Base-by-base conservation (phyloP, 2,797 vertebrate species). In the Pangasius larnaudii region DNA sequence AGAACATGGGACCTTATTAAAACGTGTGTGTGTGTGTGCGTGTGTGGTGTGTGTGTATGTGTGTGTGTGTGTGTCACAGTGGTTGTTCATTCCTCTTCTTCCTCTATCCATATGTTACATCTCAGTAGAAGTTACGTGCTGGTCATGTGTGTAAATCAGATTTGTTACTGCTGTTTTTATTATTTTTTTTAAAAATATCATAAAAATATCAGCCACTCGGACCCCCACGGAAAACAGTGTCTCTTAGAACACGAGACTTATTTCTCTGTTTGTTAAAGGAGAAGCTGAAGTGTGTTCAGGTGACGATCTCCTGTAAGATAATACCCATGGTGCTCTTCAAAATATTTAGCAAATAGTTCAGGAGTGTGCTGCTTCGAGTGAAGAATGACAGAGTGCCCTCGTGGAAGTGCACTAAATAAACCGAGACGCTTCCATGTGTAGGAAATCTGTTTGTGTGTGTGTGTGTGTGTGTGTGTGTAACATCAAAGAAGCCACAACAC, bases 11-110 rank as follows among this genome's bases (percentile, higher is more conserved):
- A 51, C 42, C 27, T 77, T n/a, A 77, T 27, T 77, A 74, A 46
- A 24, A 30, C 0, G 24, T 33, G 14, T 71, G 24, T 67, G n/a
- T 84, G 63, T 67, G 46, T 84, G 46, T 84, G 14, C 56, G 24
- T 65, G 46, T 84, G 63, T 67, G 46, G 69, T 67, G 46, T 84
- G 63, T 67, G 46, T 84, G 46, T 84, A 6, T 71, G 13, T 69
- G 16, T 71, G 27, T 69, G 49, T 85, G 65, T 69, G 30, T 71
- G 14, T 16, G 16, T 84, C 27, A 24, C 36, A 69, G 9, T 56
- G n/a, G 18, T 3, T 69, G 7, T 84, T 63, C 24, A 33, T 53
- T 69, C 42, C 56, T 58, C 71, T 63, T 24, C 18, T 53, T 84
- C n/a, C 56, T 58, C 18, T 24, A n/a, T 82, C 56, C 79, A 42